These are phyloP conservation scores for Leucoma salicis DNA, from an alignment of 2,888 invertebrate species.

Conservation along the genomic window DNA sequence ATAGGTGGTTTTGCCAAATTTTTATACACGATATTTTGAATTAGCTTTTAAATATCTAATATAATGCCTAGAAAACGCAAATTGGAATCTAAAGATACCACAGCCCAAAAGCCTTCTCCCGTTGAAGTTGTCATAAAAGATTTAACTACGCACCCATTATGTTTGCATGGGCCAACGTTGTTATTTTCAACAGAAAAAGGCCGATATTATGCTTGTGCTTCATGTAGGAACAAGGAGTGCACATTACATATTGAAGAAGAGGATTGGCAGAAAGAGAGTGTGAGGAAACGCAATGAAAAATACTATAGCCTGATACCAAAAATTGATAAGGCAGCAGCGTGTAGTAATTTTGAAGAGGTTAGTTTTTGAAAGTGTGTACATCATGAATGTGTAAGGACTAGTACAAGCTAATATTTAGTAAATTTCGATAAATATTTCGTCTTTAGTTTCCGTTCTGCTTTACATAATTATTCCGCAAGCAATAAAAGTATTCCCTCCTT, in stretches of 20 bases:
- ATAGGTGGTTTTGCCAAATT: too few relatives aligned
- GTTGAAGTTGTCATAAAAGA: conserved; percentile 82
- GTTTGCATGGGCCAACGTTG: conserved; percentile 89
- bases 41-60: not conserved
- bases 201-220: conserved; percentile 91
- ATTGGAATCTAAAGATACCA: conserved; percentile 37
- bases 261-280: conserved; percentile 76
- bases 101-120: conserved; percentile 42
- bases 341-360: conserved; percentile 77
- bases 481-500: too few relatives aligned
- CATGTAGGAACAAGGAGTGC: conserved; percentile 90
- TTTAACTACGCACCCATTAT: conserved; percentile 84
- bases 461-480: too few relatives aligned
- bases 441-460: too few relatives aligned
- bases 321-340: conserved; percentile 79
- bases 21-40: too few relatives aligned
- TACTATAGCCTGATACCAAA: conserved; percentile 68
- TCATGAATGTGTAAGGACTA: too few relatives aligned
- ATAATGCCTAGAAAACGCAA: conserved; percentile 67
- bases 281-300: conserved; percentile 70
- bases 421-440: too few relatives aligned
- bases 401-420: too few relatives aligned
- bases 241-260: conserved; percentile 84
- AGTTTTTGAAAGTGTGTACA: too few relatives aligned
- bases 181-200: conserved; percentile 84